Base-by-base conservation (phyloP, 2,888 invertebrate species). In the Metallyticus violacea region DNA sequence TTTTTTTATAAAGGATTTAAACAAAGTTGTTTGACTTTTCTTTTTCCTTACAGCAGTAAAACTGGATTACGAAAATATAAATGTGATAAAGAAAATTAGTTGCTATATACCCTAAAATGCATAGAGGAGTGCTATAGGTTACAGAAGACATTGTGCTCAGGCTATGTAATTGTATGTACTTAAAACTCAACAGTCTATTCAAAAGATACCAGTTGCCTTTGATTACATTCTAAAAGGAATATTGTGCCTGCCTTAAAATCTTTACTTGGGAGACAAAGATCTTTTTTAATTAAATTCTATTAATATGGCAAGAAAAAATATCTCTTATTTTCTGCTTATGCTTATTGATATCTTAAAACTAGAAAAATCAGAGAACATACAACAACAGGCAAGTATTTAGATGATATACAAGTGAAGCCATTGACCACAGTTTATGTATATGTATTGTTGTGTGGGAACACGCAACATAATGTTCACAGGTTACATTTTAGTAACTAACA, bases 361-460 rank as follows among this genome's bases (percentile, higher is more conserved):
- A 87, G 85, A 87, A 87, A 87, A 87, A 77, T 77, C 81, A 86
- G 84, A 87, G 87, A 87, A 86, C 85, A 86, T 87, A 79, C 26
- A 87, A 87, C 87, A 87, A 87, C 86, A 87, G 76, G 27, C 62
- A 82, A 83, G 77, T 77, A 83, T 77, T 77, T 29, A 27, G 77
- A 83, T 83, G 76, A 26, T 77, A 30, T 81, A 81, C 81, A 80
- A 29, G 80, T 80, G 40, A 81, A 81, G 81, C 40, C 81, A 80
- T 28, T 83, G 77, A 76, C 26, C 77, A 77, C 28, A 77, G 28
- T n/a, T 77, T 77, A 83, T 15, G 77, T 28, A 3, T 62, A 22
- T 62, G 40, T 62, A 62, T 62, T 62, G 40, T 62, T 62, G 40
- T 62, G 22, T 62, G 40, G 9, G 40, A 15, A 62, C 40, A 62